Evolutionary conservation across 2,888 invertebrate species (phyloP).

Genomic region (Trimorus sp.): DNA sequence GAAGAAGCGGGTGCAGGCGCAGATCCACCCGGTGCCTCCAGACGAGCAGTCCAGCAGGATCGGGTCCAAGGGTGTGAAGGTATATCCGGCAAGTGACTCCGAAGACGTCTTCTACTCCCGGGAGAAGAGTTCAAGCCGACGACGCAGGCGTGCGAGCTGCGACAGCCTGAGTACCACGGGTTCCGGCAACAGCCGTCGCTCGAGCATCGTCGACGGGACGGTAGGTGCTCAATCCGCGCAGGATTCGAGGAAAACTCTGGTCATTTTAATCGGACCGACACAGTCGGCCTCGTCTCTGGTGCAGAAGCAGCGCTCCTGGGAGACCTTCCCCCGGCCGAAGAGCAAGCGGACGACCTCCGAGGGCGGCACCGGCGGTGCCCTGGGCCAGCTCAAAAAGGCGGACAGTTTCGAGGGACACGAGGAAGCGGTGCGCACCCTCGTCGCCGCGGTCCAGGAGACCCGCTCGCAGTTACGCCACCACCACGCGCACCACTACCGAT

Average conservation of each 20-base stretch:
- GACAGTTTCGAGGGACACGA: conserved; percentile 88
- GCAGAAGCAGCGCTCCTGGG: conserved; percentile 85
- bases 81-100: conserved; percentile 84
- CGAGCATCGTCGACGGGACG: conserved; percentile 82
- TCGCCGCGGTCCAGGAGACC: conserved; percentile 87
- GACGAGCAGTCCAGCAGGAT: conserved; percentile 68
- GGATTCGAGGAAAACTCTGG: conserved; percentile 82
- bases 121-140: conserved; percentile 72
- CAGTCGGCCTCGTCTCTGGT: conserved; percentile 79
- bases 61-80: conserved; percentile 77
- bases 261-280: conserved; percentile 82
- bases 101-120: conserved; percentile 83
- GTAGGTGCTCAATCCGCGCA: conserved; percentile 73
- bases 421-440: conserved; percentile 86
- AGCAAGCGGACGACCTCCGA: conserved; percentile 74
- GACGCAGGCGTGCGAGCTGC: conserved; percentile 82
- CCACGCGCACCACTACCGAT: conserved; percentile 77
- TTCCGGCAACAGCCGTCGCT: conserved; percentile 83
- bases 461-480: conserved; percentile 82
- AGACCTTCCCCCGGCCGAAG: conserved; percentile 84
- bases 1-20: conserved; percentile 82
- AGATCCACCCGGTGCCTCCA: conserved; percentile 81
- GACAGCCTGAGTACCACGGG: conserved; percentile 83
- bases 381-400: conserved; percentile 83
- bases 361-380: conserved; percentile 65